A percentile compares a stretch with the other conserved stretches of the same genome.
Conservation (phyloP, 2,113 vertebrate genomes). For the Psittacus erithacus region DNA sequence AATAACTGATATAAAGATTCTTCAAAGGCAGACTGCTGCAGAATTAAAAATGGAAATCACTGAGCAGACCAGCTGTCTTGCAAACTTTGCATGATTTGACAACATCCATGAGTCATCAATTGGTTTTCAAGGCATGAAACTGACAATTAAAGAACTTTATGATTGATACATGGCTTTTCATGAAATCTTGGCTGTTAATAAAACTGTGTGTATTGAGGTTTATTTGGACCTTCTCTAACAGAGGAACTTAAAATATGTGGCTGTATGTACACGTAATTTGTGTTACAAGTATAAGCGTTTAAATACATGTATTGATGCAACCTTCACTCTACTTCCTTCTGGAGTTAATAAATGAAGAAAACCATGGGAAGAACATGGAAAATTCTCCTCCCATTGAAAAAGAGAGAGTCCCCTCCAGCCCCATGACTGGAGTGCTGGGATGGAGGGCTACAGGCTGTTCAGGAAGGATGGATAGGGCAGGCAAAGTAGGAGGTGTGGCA, state of each 20-base stretch:
- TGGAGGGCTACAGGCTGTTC: neutral
- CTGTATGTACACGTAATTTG: neutral
- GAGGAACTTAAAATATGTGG: neutral
- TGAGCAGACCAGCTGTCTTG: neutral
- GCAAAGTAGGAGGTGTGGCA: neutral
- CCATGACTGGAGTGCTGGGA: fast-evolving
- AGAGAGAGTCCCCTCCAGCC: neutral
- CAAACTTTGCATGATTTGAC: fast-evolving
- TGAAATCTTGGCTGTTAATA: neutral
- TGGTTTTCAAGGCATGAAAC: neutral
- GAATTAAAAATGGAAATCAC: neutral
- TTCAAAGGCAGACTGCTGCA: neutral
- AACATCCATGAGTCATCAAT: neutral
- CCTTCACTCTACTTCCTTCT: neutral
- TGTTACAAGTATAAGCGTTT: neutral
- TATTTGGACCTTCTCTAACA: neutral
- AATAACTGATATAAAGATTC: neutral
- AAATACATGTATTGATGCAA: neutral
- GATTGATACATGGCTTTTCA: neutral
- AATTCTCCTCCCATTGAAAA: neutral
- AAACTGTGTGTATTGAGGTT: neutral
- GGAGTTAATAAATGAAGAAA: neutral
- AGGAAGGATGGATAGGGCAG: neutral
- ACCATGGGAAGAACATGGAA: neutral
- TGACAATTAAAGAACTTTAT: neutral